Evolutionary conservation across 53 echinoderm and acorn worm species (phyloP), one percentile per base, ranked within the genome.

Genomic region (Zoroaster sp.): DNA sequence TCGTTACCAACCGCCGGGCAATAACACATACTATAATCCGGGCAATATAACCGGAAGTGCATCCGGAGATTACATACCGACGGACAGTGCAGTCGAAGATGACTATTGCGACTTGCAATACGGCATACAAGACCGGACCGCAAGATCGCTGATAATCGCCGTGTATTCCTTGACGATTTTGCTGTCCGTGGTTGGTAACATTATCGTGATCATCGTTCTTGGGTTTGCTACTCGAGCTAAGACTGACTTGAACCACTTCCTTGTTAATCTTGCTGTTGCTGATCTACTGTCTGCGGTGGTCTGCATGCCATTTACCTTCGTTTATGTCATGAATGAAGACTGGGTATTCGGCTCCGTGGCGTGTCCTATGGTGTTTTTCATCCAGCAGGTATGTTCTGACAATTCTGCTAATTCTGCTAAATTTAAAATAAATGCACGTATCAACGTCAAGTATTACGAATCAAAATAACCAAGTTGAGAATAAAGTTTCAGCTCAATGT

Each of bases 221-320:
- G 95, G 95, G 1, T 93, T 93, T 70, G 90, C 91, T 0, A 85
- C 92, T 0, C 82, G 93, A 20, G 66, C 91, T 4, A 91, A 91
- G 66, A 95, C 91, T 33, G 97, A 95, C 25, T 80, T 97, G 32
- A 97, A 93, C 53, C 93, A 91, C 18, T 97, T 95, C 63, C 69
- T 97, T 66, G 87, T 97, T 4, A 97, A 97, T 47, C 88, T 97
- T 6, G 95, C 97, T 0, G 92, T 92, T 0, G 97, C 97, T 0
- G 97, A 97, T 40, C 73, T 95, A 4, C 78, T 95, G 0, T 67
- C 91, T 1, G 83, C 93, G 23, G 47, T 93, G 0, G 89, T 97
- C 74, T 97, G 93, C 51, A 93, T 95, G 93, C 97, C 97, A n/a
- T 93, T 95, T 32, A 93, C 95, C 4, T 95, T 95, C 59, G 59